phyloP scores from a whole-genome alignment of 2,797 vertebrate species.

The Enteromius thamalakanensis region DNA sequence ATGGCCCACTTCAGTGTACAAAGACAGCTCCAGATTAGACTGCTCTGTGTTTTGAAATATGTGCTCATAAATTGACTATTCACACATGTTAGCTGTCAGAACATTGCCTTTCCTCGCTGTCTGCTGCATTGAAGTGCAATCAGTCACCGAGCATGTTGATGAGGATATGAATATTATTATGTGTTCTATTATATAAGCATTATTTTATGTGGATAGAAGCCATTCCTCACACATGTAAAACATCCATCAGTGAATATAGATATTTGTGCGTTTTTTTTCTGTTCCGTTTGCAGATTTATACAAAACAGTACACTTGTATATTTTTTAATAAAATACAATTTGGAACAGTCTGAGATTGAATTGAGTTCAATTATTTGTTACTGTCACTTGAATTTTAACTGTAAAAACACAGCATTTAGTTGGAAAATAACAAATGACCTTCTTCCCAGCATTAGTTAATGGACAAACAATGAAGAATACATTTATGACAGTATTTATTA shows the following conservation, averaged over 20 bases:
- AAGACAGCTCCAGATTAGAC: slow-evolving; percentile 52
- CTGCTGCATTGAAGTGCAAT: slow-evolving; percentile 47
- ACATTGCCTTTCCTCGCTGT: slow-evolving; percentile 55
- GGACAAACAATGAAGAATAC: no score
- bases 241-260: slow-evolving; percentile 33
- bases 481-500: no score
- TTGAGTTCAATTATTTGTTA: not conserved
- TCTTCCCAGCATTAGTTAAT: no score
- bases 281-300: slow-evolving; percentile 25
- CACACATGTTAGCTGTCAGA: slow-evolving; percentile 54
- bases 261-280: slow-evolving; percentile 22
- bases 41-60: slow-evolving; percentile 56
- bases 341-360: not conserved
- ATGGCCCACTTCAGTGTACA: slow-evolving; percentile 35
- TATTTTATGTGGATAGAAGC: slow-evolving; percentile 51
- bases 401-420: not conserved
- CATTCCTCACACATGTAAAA: slow-evolving; percentile 45
- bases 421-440: not conserved
- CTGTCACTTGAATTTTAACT: not conserved
- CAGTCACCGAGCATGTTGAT: slow-evolving; percentile 51
- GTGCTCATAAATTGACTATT: slow-evolving; percentile 56
- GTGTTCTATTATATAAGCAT: slow-evolving; percentile 56
- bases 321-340: slow-evolving; percentile 11
- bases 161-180: slow-evolving; percentile 60
- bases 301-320: not conserved